phyloP scores from a whole-genome alignment of 2,113 vertebrate species.

The Alectura lathami region DNA sequence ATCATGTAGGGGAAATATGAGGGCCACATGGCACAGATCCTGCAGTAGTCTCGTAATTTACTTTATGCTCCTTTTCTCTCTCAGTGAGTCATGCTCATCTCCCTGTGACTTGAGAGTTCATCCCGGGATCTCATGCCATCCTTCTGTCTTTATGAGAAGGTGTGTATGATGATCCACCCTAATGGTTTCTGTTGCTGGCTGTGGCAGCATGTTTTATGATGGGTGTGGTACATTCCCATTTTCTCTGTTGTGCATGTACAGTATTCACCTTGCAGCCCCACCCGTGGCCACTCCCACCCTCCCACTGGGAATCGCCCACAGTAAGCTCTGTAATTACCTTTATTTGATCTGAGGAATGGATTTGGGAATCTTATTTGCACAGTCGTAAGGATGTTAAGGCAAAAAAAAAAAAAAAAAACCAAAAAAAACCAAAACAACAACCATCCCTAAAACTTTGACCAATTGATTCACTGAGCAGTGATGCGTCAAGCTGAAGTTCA shows the following conservation, averaged over 20 bases:
- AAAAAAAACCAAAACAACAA: background rate
- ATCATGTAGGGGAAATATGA: fast-evolving
- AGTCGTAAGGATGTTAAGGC: slow-evolving; percentile 42
- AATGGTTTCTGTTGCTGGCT: slow-evolving; percentile 85
- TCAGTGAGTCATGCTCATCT: slow-evolving; percentile 44
- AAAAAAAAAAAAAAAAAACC: background rate
- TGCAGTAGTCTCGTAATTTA: slow-evolving; percentile 11
- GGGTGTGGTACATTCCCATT: slow-evolving; percentile 78
- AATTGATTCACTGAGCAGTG: slow-evolving; percentile 2
- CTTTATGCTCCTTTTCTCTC: background rate
- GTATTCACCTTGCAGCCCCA: slow-evolving; percentile 68
- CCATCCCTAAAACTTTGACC: background rate
- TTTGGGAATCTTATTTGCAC: slow-evolving; percentile 68
- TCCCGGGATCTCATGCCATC: slow-evolving; percentile 58
- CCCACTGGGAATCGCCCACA: slow-evolving; percentile 80
- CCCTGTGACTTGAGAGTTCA: slow-evolving; percentile 69
- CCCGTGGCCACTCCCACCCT: slow-evolving; percentile 76
- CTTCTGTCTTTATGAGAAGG: slow-evolving; percentile 77
- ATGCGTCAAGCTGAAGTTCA: background rate
- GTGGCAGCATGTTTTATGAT: slow-evolving; percentile 82
- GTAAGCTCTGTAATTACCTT: slow-evolving; percentile 78
- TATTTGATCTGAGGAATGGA: slow-evolving; percentile 73
- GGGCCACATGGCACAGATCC: background rate
- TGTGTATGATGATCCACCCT: slow-evolving; percentile 79
- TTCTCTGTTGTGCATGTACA: slow-evolving; percentile 71